Conservation (phyloP, 2,113 vertebrate genomes). For the Edolisoma coerulescens region DNA sequence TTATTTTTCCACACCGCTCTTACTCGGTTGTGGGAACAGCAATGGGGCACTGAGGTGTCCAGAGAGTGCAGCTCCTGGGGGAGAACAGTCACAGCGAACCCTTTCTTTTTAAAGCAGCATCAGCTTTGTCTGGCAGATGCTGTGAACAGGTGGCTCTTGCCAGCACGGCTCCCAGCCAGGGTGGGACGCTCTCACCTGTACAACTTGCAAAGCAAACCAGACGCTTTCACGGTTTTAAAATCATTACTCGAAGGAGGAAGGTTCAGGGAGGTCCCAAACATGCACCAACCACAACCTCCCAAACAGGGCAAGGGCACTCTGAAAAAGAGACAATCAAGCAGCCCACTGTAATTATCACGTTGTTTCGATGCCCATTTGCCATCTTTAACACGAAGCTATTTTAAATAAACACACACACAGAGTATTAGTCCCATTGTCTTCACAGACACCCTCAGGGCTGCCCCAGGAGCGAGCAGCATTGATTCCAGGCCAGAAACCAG, state of each 20-base stretch:
- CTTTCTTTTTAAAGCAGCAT: not conserved
- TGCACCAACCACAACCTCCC: not conserved
- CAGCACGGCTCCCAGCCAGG: not conserved
- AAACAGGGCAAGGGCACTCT: not conserved
- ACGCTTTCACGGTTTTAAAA: not conserved
- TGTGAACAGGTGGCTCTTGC: not conserved
- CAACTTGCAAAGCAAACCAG: not conserved
- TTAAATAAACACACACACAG: not conserved
- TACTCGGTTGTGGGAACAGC: not conserved
- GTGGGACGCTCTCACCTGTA: not conserved
- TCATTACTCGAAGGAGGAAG: not conserved
- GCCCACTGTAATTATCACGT: not conserved
- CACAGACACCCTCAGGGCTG: not conserved
- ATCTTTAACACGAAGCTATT: not conserved
- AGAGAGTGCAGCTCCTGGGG: fast-evolving
- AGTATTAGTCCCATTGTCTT: not conserved
- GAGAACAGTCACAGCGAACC: not conserved
- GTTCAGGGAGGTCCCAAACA: not conserved
- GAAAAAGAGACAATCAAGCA: not conserved
- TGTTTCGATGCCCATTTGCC: not conserved
- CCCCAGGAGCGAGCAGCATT: not conserved
- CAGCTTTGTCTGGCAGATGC: fast-evolving
- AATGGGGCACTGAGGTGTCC: fast-evolving
- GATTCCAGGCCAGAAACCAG: not conserved
- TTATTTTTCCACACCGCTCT: fast-evolving